Percentiles rank a stretch among this genome's conserved stretches.
These are phyloP conservation scores for Stercorarius parasiticus DNA, from an alignment of 2,113 vertebrate genomes.

Conservation along the genomic window DNA sequence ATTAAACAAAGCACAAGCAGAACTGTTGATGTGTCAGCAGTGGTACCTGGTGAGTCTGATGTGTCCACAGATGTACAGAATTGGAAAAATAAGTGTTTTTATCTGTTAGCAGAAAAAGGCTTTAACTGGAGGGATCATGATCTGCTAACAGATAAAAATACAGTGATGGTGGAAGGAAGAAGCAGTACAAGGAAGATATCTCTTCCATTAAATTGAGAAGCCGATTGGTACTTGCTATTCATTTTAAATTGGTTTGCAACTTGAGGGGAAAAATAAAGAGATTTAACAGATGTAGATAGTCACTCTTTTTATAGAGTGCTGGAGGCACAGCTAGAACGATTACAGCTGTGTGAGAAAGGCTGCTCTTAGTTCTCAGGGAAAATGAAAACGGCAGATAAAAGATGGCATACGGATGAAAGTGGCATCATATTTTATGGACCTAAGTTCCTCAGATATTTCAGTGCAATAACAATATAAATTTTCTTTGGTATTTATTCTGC, in stretches of 20 bases:
- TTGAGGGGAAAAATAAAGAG: background rate
- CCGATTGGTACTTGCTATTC: background rate
- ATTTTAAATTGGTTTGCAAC: background rate
- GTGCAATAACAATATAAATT: background rate
- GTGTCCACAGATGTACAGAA: background rate
- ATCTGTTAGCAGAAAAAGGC: background rate
- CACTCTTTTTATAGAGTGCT: background rate
- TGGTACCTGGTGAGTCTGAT: background rate
- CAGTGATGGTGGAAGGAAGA: background rate
- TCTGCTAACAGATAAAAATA: background rate
- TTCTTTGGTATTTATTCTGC: background rate
- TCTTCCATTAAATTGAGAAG: background rate
- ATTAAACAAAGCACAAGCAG: background rate
- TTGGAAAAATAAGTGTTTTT: background rate
- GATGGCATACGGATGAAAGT: background rate
- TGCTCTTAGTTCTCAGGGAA: background rate
- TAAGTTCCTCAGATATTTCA: background rate
- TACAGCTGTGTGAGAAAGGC: background rate
- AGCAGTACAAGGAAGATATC: background rate
- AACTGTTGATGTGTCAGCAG: background rate
- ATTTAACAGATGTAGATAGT: background rate
- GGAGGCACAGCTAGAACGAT: background rate
- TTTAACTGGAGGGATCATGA: background rate
- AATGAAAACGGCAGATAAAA: conserved; percentile 28
- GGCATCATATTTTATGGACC: background rate